Evolutionary conservation across 2,113 vertebrate species (phyloP).

Genomic region (Phalacrocorax aristotelis): DNA sequence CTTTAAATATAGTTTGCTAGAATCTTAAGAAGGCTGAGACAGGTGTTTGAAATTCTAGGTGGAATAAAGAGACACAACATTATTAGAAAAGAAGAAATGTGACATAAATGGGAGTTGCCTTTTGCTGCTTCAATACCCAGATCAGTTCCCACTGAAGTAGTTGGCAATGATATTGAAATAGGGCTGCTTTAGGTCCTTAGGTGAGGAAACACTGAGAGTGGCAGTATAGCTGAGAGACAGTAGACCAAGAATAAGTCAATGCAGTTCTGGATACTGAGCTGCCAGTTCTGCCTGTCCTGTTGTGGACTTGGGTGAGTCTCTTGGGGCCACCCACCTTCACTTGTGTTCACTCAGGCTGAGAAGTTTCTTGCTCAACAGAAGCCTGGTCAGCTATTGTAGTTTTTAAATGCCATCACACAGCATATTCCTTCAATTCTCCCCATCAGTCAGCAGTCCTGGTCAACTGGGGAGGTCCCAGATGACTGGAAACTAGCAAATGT

Average conservation of each 20-base stretch:
- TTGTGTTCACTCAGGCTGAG: neutral
- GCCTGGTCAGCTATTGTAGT: neutral
- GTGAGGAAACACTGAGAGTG: neutral
- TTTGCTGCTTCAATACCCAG: neutral
- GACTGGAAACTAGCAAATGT: too few relatives aligned
- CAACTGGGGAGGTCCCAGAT: too few relatives aligned
- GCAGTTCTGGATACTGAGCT: neutral
- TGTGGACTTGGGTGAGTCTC: neutral
- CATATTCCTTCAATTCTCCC: neutral
- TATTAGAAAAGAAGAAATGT: slow-evolving; percentile 19
- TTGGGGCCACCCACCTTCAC: neutral
- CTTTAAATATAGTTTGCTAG: slow-evolving; percentile 33
- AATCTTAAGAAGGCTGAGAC: slow-evolving; percentile 20
- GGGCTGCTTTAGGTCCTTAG: neutral
- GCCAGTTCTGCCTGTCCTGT: neutral
- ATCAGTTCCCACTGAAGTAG: neutral
- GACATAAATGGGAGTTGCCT: neutral
- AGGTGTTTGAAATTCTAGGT: slow-evolving; percentile 48
- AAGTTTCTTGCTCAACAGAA: neutral
- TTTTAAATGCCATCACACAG: neutral
- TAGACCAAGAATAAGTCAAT: neutral
- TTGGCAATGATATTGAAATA: neutral
- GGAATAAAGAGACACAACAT: slow-evolving; percentile 22
- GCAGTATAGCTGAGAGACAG: neutral
- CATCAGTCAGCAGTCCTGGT: too few relatives aligned